Conservation (phyloP, 2,113 vertebrate genomes). For the Piaya cayana region DNA sequence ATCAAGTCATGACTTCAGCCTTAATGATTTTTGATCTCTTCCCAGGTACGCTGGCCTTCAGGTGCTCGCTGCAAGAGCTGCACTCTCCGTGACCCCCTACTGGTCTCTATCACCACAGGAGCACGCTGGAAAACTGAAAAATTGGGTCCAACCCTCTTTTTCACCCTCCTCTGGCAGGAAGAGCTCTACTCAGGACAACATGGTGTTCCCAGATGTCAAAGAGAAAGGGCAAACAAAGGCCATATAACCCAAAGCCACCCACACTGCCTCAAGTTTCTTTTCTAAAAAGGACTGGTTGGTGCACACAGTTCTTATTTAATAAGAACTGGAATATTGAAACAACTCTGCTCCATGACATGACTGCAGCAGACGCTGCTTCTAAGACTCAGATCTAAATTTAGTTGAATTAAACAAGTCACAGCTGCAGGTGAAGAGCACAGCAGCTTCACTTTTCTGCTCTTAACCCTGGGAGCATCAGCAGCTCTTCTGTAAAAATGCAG, state of each 20-base stretch:
- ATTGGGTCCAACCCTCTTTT: background rate
- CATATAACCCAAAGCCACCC: background rate
- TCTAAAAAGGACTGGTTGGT: background rate
- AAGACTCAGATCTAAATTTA: background rate
- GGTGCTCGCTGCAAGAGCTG: background rate
- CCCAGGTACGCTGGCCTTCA: accelerated
- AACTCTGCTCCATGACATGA: background rate
- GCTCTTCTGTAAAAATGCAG: background rate
- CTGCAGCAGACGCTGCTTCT: background rate
- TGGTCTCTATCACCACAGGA: background rate
- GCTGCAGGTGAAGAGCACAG: background rate
- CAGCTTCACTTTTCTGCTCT: background rate
- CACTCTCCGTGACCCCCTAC: accelerated
- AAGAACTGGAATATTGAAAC: background rate
- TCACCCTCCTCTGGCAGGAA: background rate
- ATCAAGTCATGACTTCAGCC: background rate
- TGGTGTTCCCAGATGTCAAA: accelerated
- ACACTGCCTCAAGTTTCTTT: accelerated
- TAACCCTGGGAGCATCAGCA: background rate
- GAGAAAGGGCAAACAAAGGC: background rate
- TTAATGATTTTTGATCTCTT: background rate
- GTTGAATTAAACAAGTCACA: background rate
- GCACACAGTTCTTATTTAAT: background rate
- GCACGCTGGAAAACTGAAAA: background rate
- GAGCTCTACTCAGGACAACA: background rate